Conservation (phyloP, 2,888 invertebrate species). For the Platynereis dumerilii region DNA sequence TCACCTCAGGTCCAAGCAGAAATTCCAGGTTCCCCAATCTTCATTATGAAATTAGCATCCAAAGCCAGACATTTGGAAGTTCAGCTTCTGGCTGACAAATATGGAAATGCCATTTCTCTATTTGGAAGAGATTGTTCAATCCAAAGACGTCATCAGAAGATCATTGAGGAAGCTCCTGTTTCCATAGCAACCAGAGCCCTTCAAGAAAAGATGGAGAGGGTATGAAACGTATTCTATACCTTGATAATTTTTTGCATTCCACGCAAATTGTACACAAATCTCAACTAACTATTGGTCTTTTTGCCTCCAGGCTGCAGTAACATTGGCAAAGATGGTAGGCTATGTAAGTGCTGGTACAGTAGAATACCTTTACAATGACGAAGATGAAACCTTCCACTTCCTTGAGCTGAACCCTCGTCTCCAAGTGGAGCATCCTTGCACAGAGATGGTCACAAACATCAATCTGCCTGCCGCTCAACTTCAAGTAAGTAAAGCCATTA, state of each 20-base stretch:
- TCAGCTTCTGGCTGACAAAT: conserved; percentile 94
- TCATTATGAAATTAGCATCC: conserved; percentile 96
- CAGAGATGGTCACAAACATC: conserved; percentile 99
- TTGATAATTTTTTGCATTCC: too few relatives aligned
- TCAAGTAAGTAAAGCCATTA: conserved; percentile 76
- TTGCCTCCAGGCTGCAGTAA: conserved; percentile 82
- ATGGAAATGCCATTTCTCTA: conserved; percentile 96
- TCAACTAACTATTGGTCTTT: too few relatives aligned
- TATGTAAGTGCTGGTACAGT: conserved; percentile 96
- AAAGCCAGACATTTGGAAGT: conserved; percentile 98
- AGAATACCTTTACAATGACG: conserved; percentile 90
- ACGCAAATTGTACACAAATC: too few relatives aligned
- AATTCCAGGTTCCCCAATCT: conserved; percentile 98
- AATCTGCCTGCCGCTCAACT: conserved; percentile 98
- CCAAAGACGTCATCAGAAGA: conserved; percentile 97
- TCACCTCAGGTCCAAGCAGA: conserved; percentile 86
- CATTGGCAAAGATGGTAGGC: conserved; percentile 98
- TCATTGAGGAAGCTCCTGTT: conserved; percentile 98
- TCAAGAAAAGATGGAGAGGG: conserved; percentile 97
- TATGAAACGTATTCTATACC: conserved; percentile 51
- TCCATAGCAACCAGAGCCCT: conserved; percentile 87
- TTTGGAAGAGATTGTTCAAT: conserved; percentile 99
- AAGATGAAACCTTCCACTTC: conserved; percentile 88
- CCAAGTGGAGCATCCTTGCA: conserved; percentile 97
- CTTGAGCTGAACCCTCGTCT: conserved; percentile 96